Conservation (phyloP, 2,113 vertebrate genomes). For the Andinoacara biseriatus region DNA sequence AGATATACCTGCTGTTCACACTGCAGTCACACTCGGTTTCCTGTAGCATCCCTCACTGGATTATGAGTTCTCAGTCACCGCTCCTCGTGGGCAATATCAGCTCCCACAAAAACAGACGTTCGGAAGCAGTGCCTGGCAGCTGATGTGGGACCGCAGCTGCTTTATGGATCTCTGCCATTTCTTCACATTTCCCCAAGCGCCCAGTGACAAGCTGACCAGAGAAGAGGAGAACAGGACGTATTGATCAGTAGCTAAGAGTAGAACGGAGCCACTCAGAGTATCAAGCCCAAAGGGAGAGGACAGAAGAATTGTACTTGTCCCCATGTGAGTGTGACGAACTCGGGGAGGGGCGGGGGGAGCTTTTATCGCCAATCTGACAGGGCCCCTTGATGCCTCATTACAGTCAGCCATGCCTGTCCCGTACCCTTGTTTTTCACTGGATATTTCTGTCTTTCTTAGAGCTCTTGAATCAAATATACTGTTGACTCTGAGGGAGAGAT, state of each 20-base stretch:
- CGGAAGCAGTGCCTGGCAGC: conserved; percentile 31
- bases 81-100: conserved; percentile 20
- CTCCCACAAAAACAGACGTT: conserved; percentile 38
- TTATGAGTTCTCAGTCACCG: background rate
- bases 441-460: conserved; percentile 22
- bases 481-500: conserved; percentile 17
- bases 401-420: conserved; percentile 41
- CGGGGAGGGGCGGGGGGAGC: conserved; percentile 43
- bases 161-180: conserved; percentile 56
- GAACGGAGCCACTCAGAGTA: conserved; percentile 60
- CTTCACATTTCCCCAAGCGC: conserved; percentile 51
- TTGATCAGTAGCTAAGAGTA: conserved; percentile 73
- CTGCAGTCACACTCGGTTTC: background rate
- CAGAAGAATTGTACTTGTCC: conserved; percentile 64
- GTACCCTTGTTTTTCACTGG: conserved; percentile 38
- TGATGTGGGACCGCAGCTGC: conserved; percentile 42
- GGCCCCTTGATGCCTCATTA: conserved; percentile 67
- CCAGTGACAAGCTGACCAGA: conserved; percentile 58
- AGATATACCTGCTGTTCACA: background rate
- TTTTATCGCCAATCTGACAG: conserved; percentile 68
- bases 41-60: background rate
- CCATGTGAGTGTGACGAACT: conserved; percentile 56
- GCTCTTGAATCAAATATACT: conserved; percentile 23
- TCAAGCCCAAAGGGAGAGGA: conserved; percentile 60
- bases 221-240: conserved; percentile 59